These are phyloP conservation scores for Idaea aversata DNA, from an alignment of 2,888 invertebrate species.

Conservation along the genomic window DNA sequence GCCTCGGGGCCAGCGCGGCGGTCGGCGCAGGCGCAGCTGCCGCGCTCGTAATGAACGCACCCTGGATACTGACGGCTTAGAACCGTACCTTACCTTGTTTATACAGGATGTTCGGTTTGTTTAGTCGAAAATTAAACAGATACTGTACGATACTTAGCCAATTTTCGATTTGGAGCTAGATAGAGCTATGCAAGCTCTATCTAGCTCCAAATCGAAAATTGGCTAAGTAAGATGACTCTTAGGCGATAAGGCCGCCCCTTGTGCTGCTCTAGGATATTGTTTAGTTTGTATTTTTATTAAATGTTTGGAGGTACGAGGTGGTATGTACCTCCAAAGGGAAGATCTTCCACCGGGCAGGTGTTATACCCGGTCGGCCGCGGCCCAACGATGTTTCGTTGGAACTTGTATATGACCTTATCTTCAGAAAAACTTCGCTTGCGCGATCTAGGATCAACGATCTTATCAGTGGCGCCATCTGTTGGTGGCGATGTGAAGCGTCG, in stretches of 20 bases:
- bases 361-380: no score
- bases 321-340: no score
- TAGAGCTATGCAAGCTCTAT: neutral
- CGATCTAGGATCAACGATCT: no score
- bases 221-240: neutral
- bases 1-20: conserved; percentile 32
- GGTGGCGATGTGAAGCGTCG: no score
- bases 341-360: no score
- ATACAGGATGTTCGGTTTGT: conserved; percentile 29
- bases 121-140: neutral
- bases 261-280: neutral
- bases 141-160: neutral
- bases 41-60: conserved; percentile 51
- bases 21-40: conserved; percentile 58
- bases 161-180: neutral
- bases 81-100: conserved; percentile 7
- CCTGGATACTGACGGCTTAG: conserved; percentile 41
- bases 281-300: no score
- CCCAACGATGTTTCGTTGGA: no score
- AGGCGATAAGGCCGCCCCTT: no score
- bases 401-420: no score
- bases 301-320: no score
- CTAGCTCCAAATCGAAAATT: neutral
- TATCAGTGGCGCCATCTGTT: no score
- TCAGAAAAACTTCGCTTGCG: no score